Conservation (phyloP, 2,797 vertebrate genomes). For the Peromyscus melanophrys region DNA sequence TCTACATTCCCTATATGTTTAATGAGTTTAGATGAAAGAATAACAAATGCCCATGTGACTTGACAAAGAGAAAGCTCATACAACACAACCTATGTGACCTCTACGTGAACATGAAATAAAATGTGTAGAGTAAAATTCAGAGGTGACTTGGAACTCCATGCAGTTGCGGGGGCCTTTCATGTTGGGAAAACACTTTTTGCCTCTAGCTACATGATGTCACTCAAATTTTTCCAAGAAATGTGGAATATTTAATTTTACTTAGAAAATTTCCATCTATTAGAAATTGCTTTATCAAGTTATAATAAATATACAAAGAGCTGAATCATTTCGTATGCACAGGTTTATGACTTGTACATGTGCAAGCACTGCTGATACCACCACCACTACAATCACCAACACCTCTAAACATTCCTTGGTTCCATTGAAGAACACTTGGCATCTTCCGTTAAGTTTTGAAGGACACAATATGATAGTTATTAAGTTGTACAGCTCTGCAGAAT, state of each 20-base stretch:
- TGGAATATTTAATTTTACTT: background rate
- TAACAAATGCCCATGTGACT: background rate
- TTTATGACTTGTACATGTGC: background rate
- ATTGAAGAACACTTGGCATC: background rate
- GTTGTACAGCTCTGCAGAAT: background rate
- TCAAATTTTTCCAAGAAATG: background rate
- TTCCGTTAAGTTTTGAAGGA: background rate
- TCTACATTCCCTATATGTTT: background rate
- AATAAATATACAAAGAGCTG: background rate
- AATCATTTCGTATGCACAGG: background rate
- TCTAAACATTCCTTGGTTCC: background rate
- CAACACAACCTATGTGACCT: background rate
- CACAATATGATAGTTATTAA: background rate
- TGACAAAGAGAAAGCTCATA: conserved; percentile 26
- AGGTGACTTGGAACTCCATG: background rate
- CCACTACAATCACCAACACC: too few relatives aligned
- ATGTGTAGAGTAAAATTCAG: background rate
- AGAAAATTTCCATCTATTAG: background rate
- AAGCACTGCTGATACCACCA: background rate
- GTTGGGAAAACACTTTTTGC: background rate
- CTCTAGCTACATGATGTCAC: background rate
- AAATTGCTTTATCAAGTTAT: background rate
- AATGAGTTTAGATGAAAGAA: conserved; percentile 25
- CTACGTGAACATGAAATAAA: background rate
- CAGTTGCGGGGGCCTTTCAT: background rate